Evolutionary conservation across 2,797 vertebrate species (phyloP), one percentile per base, ranked within the genome.

Genomic region (Sebastes steindachneri): DNA sequence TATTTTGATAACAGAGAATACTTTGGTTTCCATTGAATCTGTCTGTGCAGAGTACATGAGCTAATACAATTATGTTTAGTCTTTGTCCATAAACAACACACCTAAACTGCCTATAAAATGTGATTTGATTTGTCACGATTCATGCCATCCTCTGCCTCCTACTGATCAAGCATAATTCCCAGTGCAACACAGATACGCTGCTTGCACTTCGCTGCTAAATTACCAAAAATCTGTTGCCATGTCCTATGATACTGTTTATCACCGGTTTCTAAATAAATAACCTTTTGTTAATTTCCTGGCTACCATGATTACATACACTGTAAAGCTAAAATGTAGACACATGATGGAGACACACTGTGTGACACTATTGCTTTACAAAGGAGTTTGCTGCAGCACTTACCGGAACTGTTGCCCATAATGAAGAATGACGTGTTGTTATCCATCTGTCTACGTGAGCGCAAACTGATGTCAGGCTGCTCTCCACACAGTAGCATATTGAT

Each of bases 401-500:
- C 89, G 8, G 94, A 93, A 79, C 75, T 87, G 83, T 88, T 92
- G 64, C 35, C 75, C 19, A 1, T 19, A 21, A 53, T 54, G 48
- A 31, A 77, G 72, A 55, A 3, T 14, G 85, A 64, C 29, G 23
- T 14, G 25, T 26, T 80, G 68, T 66, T 37, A 7, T 23, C 53
- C 73, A 21, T 80, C 63, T 25, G 79, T 73, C 25, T 35, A 9
- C 60, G 4, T 67, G 88, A 80, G 31, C 23, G 48, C 7, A 74
- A 75, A 65, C 57, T 48, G 29, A 55, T 10, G 62, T 83, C 84
- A 7, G 85, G 17, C 53, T 80, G 53, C 66, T 64, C 89, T 62
- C 92, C 92, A 84, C 96, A 96, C 31, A 96, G 77, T 0, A 96
- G 69, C 90, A 80, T 81, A 71, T 78, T 92, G 60, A 95, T 12